These are phyloP conservation scores for Poeciliopsis presidionis DNA, from an alignment of 2,797 vertebrate genomes.

Conservation along the genomic window DNA sequence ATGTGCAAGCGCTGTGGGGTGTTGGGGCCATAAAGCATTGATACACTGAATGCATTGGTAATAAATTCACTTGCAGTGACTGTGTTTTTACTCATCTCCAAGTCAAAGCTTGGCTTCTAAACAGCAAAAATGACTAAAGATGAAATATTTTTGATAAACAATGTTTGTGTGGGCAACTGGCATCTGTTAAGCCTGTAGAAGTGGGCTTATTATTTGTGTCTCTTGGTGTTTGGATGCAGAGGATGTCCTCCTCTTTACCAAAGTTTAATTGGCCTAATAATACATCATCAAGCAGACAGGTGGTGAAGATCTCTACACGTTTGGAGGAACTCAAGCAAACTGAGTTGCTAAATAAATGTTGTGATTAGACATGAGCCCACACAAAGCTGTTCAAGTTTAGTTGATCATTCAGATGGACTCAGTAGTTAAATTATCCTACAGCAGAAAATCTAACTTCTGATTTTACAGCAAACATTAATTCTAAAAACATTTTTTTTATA, in stretches of 20 bases:
- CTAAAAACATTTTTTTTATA: background rate
- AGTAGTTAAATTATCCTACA: background rate
- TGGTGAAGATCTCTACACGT: slow-evolving; percentile 5
- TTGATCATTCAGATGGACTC: background rate
- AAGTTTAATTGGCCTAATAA: slow-evolving; percentile 12
- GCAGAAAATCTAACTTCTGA: background rate
- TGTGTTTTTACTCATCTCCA: slow-evolving; percentile 2
- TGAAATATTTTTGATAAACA: background rate
- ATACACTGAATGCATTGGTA: background rate
- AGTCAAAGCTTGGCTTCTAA: background rate
- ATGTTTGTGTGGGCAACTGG: background rate
- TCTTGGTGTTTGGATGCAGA: slow-evolving; percentile 3
- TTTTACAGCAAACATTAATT: background rate
- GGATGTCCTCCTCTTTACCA: slow-evolving; percentile 16
- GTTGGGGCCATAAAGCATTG: background rate
- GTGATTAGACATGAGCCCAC: slow-evolving; percentile 1
- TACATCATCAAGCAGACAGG: slow-evolving; percentile 14
- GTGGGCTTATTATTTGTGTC: slow-evolving; percentile 7
- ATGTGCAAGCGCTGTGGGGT: background rate
- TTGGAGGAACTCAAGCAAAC: slow-evolving; percentile 1
- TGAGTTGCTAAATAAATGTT: background rate
- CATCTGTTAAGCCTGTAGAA: slow-evolving; percentile 1
- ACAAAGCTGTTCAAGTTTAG: background rate
- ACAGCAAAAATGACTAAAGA: background rate
- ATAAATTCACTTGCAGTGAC: slow-evolving; percentile 5